phyloP scores from a whole-genome alignment of 2,113 vertebrate genomes.

The Orcinus orca region DNA sequence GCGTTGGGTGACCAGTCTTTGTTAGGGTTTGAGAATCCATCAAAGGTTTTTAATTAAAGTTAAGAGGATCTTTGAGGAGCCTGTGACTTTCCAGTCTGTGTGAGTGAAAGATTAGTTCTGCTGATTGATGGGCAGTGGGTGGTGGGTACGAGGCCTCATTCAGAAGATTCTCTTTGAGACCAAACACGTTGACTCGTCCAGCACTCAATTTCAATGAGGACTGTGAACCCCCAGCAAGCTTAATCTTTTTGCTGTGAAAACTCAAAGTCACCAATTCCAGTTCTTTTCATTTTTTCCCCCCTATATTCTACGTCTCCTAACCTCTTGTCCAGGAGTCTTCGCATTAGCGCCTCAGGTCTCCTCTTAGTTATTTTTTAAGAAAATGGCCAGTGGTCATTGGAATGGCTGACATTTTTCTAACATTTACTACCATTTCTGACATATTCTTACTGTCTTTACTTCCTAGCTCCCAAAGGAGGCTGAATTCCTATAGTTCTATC shows the following conservation, averaged over 20 bases:
- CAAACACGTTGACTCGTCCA: neutral
- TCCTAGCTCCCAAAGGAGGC: neutral
- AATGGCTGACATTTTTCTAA: neutral
- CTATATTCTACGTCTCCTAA: no score
- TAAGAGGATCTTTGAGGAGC: slow-evolving; percentile 21
- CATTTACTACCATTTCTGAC: neutral
- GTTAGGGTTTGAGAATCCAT: slow-evolving; percentile 63
- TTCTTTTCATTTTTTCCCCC: neutral
- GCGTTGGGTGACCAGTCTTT: slow-evolving; percentile 19
- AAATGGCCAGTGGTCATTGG: neutral
- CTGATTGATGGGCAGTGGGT: slow-evolving; percentile 50
- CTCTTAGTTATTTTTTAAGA: neutral
- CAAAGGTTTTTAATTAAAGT: slow-evolving; percentile 79
- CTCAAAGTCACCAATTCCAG: neutral
- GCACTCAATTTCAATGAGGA: neutral
- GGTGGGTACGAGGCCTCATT: neutral
- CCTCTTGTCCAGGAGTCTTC: neutral
- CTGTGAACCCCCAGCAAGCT: no score
- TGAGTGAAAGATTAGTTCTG: slow-evolving; percentile 71
- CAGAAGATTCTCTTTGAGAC: neutral
- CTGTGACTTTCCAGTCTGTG: slow-evolving; percentile 48
- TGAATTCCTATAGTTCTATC: neutral
- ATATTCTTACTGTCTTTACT: neutral
- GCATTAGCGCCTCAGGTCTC: accelerated
- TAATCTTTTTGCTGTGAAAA: neutral